A percentile compares a stretch with the other conserved stretches of the same genome.
These are phyloP conservation scores for Patagioenas fasciata DNA, from an alignment of 2,113 vertebrate species.

Conservation along the genomic window DNA sequence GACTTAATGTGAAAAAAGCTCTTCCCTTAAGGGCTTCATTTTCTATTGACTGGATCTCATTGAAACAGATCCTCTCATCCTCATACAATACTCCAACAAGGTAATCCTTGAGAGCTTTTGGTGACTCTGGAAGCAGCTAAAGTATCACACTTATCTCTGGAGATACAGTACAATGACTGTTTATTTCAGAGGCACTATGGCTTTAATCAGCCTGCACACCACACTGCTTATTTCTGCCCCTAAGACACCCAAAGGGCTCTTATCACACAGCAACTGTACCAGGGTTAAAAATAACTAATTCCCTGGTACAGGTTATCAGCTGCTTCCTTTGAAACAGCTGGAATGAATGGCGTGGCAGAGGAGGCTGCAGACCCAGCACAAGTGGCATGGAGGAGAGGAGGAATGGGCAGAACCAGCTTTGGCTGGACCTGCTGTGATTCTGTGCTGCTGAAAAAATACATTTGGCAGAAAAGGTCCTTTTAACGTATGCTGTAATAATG, in stretches of 20 bases:
- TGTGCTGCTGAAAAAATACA: neutral
- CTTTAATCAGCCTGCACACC: neutral
- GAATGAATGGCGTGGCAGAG: neutral
- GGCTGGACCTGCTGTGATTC: neutral
- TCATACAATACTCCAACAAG: neutral
- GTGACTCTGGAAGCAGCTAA: neutral
- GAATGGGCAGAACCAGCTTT: neutral
- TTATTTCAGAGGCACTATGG: neutral
- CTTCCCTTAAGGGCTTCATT: neutral
- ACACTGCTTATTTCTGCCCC: neutral
- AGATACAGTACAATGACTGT: neutral
- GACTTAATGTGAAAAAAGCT: neutral
- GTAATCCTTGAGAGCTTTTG: neutral
- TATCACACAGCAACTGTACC: neutral
- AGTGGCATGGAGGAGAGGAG: neutral
- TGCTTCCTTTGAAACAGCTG: slow-evolving; percentile 16
- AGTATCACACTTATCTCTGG: neutral
- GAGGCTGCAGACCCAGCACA: neutral
- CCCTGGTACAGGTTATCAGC: slow-evolving; percentile 4
- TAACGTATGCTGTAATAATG: neutral
- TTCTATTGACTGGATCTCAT: neutral
- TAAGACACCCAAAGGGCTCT: neutral
- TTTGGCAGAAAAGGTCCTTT: neutral
- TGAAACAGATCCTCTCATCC: neutral
- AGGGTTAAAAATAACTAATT: slow-evolving; percentile 37